Percentiles rank a stretch among this genome's conserved stretches.
Conservation (phyloP, 2,888 invertebrate species). For the Scaptomyza parva region DNA sequence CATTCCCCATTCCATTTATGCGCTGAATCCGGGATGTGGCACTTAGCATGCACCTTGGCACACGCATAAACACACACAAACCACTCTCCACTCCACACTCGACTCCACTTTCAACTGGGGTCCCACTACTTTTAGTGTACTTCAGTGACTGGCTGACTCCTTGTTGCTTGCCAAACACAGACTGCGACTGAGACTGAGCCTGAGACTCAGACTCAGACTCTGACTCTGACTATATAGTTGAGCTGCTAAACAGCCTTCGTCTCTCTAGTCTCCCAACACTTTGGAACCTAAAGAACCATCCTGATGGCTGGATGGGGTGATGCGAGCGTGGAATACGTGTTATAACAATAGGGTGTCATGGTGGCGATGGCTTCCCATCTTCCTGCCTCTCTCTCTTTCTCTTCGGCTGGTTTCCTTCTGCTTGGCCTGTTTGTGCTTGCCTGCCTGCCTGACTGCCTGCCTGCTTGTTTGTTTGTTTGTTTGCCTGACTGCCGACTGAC, state of each 20-base stretch:
- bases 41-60: conserved; percentile 78
- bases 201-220: conserved; percentile 18
- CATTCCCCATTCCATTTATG: neutral
- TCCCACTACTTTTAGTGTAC: conserved; percentile 57
- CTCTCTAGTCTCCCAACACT: conserved; percentile 2
- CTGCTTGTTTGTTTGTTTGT: no score
- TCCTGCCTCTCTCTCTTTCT: neutral
- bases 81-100: conserved; percentile 18
- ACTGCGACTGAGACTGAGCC: conserved; percentile 25
- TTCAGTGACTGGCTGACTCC: conserved; percentile 44
- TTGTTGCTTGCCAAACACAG: conserved; percentile 71
- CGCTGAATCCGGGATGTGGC: conserved; percentile 44
- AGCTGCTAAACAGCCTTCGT: conserved; percentile 24
- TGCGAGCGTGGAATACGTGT: conserved; percentile 58
- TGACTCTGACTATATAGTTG: neutral
- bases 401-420: no score
- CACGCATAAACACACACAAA: conserved; percentile 52
- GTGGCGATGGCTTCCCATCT: conserved; percentile 24
- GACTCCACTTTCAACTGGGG: conserved; percentile 18
- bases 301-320: conserved; percentile 17
- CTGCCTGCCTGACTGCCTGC: conserved; percentile 2
- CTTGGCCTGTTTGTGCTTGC: conserved; percentile 1
- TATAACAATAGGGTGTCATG: conserved; percentile 76
- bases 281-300: neutral
- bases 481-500: conserved; percentile 25